Percentiles rank a stretch among this genome's conserved stretches.
Evolutionary conservation across 2,888 invertebrate genomes (phyloP).

Genomic region (Gasteruption jaculator): DNA sequence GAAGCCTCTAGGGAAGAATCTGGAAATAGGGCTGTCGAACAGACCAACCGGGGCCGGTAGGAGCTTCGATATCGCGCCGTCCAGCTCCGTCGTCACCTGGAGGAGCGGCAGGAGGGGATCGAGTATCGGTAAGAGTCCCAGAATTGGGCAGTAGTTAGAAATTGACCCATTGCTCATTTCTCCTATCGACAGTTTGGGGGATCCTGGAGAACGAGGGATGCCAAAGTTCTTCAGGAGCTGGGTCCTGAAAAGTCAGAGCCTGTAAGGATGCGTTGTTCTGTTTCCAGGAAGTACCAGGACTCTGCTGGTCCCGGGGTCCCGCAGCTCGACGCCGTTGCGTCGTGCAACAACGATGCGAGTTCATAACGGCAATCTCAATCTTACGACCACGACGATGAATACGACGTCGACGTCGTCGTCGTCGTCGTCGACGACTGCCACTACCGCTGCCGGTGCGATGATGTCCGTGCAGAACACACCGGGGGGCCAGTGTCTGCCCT

Average conservation of each 20-base stretch:
- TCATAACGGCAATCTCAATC: conserved; percentile 50
- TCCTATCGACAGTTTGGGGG: no score
- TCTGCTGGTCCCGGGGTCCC: conserved; percentile 27
- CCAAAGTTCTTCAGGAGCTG: background rate
- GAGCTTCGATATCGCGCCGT: conserved; percentile 39
- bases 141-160: no score
- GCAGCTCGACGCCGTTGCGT: conserved; percentile 53
- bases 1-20: conserved; percentile 35
- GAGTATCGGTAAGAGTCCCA: conserved; percentile 70
- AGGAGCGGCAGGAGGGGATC: conserved; percentile 65
- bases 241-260: background rate
- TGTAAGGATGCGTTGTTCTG: background rate
- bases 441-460: no score
- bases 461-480: no score
- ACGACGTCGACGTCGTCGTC: conserved; percentile 52
- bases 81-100: conserved; percentile 66
- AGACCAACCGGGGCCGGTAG: conserved; percentile 51
- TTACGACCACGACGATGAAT: conserved; percentile 35
- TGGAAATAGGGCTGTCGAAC: conserved; percentile 28
- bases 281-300: conserved; percentile 56
- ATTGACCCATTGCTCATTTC: no score
- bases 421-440: no score
- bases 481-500: no score
- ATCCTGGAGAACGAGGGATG: background rate
- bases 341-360: conserved; percentile 62